A percentile compares a stretch with the other conserved stretches of the same genome.
These are phyloP conservation scores for Spinibarbus caldwelli DNA, from an alignment of 2,797 vertebrate species.

Conservation along the genomic window DNA sequence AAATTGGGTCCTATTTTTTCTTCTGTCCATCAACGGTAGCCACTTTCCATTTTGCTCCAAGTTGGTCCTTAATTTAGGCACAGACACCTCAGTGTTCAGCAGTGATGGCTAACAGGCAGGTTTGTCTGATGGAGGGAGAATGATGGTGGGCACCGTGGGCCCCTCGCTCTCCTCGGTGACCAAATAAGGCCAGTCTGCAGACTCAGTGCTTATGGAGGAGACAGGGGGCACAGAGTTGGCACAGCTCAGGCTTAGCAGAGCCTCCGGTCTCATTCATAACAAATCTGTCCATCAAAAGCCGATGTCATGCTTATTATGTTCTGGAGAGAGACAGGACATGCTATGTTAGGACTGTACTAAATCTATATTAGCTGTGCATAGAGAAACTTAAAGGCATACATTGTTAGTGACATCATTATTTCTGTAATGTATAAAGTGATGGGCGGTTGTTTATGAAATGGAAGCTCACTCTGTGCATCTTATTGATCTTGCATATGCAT, in stretches of 20 bases:
- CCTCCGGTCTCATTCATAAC: slow-evolving; percentile 68
- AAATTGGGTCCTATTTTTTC: not conserved
- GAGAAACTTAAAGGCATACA: not conserved
- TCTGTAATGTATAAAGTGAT: not conserved
- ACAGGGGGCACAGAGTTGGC: slow-evolving; percentile 69
- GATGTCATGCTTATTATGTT: slow-evolving; percentile 51
- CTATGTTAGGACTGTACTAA: slow-evolving; percentile 11
- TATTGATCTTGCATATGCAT: too few species aligned
- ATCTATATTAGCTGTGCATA: not conserved
- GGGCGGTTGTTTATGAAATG: not conserved
- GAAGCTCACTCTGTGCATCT: not conserved
- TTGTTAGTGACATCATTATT: not conserved
- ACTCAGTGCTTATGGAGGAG: slow-evolving; percentile 63
- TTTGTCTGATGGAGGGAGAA: slow-evolving; percentile 61
- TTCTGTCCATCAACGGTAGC: not conserved
- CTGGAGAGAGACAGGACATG: slow-evolving; percentile 15
- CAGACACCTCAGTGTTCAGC: not conserved
- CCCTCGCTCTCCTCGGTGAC: slow-evolving; percentile 60
- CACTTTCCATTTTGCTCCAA: not conserved
- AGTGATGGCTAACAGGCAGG: slow-evolving; percentile 4
- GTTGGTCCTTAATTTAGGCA: not conserved
- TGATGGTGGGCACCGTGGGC: slow-evolving; percentile 21
- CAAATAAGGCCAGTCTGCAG: slow-evolving; percentile 79
- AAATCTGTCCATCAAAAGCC: slow-evolving; percentile 67
- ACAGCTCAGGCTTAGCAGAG: slow-evolving; percentile 55